Conservation (phyloP, 2,113 vertebrate genomes). For the Ictalurus punctatus region DNA sequence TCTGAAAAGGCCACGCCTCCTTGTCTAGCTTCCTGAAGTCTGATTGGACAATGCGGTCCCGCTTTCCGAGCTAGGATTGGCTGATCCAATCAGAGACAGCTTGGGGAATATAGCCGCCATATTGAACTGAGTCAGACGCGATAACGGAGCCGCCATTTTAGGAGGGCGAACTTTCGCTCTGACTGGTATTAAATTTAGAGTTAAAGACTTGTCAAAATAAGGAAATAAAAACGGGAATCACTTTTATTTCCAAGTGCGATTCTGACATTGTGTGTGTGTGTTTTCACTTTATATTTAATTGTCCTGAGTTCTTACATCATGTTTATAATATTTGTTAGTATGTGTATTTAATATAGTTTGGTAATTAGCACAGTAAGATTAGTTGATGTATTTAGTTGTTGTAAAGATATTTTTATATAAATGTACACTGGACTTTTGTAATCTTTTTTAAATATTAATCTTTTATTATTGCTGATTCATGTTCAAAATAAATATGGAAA, state of each 20-base stretch:
- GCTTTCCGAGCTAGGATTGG: neutral
- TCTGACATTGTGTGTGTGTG: too few species aligned
- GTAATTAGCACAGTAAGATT: neutral
- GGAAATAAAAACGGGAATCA: too few species aligned
- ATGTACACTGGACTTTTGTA: neutral
- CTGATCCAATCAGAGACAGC: neutral
- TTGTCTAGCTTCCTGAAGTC: too few species aligned
- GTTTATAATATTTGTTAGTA: neutral
- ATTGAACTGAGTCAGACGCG: neutral
- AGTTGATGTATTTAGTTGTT: neutral
- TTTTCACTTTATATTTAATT: neutral
- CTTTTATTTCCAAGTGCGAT: neutral
- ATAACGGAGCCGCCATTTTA: slow-evolving; percentile 8
- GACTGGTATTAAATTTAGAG: neutral
- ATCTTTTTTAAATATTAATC: too few species aligned
- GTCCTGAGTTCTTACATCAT: neutral
- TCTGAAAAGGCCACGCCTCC: neutral
- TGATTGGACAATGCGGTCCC: neutral
- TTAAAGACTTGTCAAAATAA: neutral
- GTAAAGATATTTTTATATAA: neutral
- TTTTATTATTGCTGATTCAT: neutral
- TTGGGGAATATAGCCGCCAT: neutral
- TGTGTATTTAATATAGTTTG: neutral
- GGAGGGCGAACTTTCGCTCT: neutral
- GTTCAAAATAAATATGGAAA: neutral